These are phyloP conservation scores for Falcaria lacertinaria DNA, from an alignment of 2,888 invertebrate species.

Conservation along the genomic window DNA sequence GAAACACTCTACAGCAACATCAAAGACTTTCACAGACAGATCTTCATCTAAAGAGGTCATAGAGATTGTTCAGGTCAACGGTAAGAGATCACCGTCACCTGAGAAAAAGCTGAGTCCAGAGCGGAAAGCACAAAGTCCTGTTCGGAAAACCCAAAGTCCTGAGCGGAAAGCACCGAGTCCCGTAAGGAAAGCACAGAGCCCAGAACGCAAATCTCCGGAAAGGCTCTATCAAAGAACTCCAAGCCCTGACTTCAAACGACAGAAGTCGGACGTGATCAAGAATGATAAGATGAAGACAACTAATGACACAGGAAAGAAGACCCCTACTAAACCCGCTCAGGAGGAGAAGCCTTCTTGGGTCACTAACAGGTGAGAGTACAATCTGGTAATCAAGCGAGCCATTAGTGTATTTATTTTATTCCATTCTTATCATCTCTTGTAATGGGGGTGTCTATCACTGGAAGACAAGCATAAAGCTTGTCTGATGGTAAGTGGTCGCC, in stretches of 20 bases:
- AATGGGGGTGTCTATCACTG: too few species aligned
- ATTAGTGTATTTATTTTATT: too few species aligned
- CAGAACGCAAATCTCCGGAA: conserved; percentile 24
- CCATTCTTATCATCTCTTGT: too few species aligned
- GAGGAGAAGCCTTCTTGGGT: conserved; percentile 83
- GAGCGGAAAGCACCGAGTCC: conserved; percentile 23
- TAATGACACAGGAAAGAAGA: conserved; percentile 50
- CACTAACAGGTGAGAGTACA: conserved; percentile 70
- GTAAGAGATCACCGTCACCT: conserved; percentile 56
- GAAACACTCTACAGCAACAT: conserved; percentile 34
- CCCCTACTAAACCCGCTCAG: conserved; percentile 46
- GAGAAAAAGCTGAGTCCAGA: conserved; percentile 34
- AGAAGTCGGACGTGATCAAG: conserved; percentile 39
- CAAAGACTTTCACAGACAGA: conserved; percentile 42
- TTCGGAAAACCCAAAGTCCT: conserved; percentile 20
- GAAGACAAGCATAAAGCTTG: too few species aligned
- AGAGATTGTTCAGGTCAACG: conserved; percentile 48
- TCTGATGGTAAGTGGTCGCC: too few species aligned
- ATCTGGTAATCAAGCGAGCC: too few species aligned
- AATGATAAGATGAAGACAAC: conserved; percentile 57
- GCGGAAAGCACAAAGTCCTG: conserved; percentile 21
- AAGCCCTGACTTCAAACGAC: conserved; percentile 51
- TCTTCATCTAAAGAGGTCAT: conserved; percentile 54
- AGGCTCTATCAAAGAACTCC: conserved; percentile 45
- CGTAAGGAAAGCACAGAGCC: conserved; percentile 16